Conservation (phyloP, 2,113 vertebrate species). For the Chloroceryle aenea region DNA sequence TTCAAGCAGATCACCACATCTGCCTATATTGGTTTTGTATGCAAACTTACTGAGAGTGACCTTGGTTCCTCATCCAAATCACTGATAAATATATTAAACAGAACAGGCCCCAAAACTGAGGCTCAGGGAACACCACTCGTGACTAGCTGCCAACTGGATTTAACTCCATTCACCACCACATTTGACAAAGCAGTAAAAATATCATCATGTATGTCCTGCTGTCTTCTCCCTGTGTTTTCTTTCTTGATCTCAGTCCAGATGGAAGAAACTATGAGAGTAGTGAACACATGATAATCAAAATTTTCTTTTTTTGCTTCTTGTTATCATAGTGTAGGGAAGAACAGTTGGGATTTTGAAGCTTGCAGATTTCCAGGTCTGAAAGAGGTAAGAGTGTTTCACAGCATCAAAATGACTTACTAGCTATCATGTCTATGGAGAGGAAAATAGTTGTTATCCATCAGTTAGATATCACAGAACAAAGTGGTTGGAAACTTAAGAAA, state of each 20-base stretch:
- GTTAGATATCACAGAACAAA: background rate
- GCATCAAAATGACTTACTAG: background rate
- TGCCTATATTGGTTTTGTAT: no score
- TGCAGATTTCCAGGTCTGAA: background rate
- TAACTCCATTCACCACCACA: no score
- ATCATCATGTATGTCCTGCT: background rate
- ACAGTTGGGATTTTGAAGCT: background rate
- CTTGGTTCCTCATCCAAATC: no score
- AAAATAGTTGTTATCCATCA: background rate
- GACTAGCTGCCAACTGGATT: no score
- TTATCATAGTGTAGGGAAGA: background rate
- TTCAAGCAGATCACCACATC: no score
- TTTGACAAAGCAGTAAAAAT: background rate
- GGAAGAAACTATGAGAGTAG: background rate
- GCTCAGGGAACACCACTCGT: no score
- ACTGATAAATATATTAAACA: no score
- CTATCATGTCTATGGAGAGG: background rate
- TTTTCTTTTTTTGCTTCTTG: background rate
- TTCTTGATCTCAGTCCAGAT: background rate
- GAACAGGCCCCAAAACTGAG: no score
- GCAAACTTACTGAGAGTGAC: no score
- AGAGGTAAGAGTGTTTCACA: background rate
- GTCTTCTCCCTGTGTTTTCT: background rate
- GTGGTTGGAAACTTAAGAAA: background rate
- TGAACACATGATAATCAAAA: background rate